A percentile compares a stretch with the other conserved stretches of the same genome.
Evolutionary conservation across 2,113 vertebrate genomes (phyloP).

Genomic region (Chunga burmeisteri): DNA sequence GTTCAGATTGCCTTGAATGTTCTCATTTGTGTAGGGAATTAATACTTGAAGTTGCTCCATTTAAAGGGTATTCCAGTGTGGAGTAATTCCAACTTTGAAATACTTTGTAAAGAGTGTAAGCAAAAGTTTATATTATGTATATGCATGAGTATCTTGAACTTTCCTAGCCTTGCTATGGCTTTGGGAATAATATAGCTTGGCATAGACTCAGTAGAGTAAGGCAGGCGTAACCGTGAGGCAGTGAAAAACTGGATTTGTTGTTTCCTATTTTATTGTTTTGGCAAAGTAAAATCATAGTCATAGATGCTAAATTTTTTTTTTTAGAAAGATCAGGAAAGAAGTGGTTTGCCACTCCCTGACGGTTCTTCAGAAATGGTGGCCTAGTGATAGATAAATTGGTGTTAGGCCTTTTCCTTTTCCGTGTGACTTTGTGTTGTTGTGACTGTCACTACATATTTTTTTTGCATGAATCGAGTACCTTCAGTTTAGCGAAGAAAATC

Average conservation of each 20-base stretch:
- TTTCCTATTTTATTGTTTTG: neutral
- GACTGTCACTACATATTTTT: neutral
- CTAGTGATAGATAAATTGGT: neutral
- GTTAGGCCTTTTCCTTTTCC: neutral
- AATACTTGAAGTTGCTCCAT: neutral
- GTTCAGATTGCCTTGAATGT: neutral
- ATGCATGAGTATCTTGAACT: neutral
- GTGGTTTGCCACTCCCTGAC: neutral
- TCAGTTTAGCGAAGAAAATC: neutral
- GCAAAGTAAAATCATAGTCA: neutral
- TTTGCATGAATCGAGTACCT: neutral
- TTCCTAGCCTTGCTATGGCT: neutral
- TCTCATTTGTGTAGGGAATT: neutral
- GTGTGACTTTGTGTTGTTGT: neutral
- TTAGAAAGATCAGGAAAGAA: neutral
- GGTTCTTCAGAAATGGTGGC: neutral
- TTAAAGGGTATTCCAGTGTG: neutral
- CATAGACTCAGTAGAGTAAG: neutral
- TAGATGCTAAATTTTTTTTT: neutral
- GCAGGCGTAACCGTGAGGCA: neutral
- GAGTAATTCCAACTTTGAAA: neutral
- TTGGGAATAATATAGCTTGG: neutral
- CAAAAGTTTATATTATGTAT: neutral
- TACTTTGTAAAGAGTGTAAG: neutral
- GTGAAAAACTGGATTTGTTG: neutral